These are phyloP conservation scores for Remorina albescens DNA, from an alignment of 2,797 vertebrate species.

Conservation along the genomic window DNA sequence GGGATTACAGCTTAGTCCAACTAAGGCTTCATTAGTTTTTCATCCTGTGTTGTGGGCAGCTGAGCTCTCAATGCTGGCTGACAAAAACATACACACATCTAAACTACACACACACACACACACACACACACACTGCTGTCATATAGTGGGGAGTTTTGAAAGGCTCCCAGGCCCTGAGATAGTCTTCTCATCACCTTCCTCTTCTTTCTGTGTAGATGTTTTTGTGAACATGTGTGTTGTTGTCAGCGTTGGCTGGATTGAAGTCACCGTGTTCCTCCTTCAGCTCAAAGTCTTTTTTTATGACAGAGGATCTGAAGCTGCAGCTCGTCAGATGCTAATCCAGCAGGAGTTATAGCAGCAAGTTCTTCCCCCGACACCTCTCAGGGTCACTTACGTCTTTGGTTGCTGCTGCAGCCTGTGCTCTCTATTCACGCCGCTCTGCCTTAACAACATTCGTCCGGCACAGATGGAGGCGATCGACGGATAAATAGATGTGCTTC, in stretches of 20 bases:
- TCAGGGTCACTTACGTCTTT: constrained; percentile 43
- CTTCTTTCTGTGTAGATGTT: constrained; percentile 3
- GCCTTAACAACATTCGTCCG: constrained; percentile 32
- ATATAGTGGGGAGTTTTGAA: not conserved
- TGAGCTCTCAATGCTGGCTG: constrained; percentile 31
- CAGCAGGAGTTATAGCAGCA: constrained; percentile 55
- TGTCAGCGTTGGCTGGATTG: constrained; percentile 16
- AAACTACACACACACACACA: not conserved
- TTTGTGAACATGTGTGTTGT: constrained; percentile 15
- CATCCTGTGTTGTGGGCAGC: constrained; percentile 49
- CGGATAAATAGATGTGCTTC: constrained; percentile 29
- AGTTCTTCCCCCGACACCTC: constrained; percentile 8
- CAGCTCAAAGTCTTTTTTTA: constrained; percentile 43
- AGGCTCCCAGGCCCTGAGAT: constrained; percentile 19
- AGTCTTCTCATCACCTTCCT: constrained; percentile 25
- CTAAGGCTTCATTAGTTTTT: constrained; percentile 69
- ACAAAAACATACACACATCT: constrained; percentile 33
- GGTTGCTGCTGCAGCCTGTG: constrained; percentile 28
- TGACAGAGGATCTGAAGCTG: constrained; percentile 54
- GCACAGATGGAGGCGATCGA: constrained; percentile 44
- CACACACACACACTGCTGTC: constrained; percentile 14
- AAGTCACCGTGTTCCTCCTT: constrained; percentile 36
- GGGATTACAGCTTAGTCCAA: constrained; percentile 65
- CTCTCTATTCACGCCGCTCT: constrained; percentile 29
- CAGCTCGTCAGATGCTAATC: constrained; percentile 63